phyloP scores from a whole-genome alignment of 2,888 invertebrate genomes.

The Nudaria mundana region DNA sequence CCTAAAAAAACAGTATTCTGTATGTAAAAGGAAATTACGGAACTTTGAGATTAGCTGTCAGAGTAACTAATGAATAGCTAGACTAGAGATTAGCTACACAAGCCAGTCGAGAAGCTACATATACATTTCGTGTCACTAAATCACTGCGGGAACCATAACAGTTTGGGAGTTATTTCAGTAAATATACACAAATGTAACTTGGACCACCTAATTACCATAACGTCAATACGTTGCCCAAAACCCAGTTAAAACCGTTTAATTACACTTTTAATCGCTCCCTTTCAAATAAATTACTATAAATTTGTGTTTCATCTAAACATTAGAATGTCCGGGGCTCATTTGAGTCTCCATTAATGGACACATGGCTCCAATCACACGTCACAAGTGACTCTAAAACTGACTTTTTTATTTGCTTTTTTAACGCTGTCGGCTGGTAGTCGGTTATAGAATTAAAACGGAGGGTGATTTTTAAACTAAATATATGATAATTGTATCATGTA shows the following conservation, averaged over 20 bases:
- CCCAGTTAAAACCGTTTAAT: neutral
- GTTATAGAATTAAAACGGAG: constrained; percentile 34
- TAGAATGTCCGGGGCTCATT: constrained; percentile 10
- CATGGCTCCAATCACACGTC: constrained; percentile 38
- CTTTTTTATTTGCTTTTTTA: constrained; percentile 40
- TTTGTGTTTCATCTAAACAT: constrained; percentile 3
- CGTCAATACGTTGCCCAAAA: no score
- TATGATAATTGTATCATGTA: constrained; percentile 25
- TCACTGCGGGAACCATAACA: no score
- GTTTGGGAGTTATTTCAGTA: no score
- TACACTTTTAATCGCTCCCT: neutral
- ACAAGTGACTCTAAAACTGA: constrained; percentile 26
- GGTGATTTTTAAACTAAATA: constrained; percentile 23
- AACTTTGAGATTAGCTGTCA: no score
- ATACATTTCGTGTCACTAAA: no score
- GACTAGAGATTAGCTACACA: no score
- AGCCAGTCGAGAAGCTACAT: no score
- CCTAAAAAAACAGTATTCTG: no score
- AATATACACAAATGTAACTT: no score
- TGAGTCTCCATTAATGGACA: constrained; percentile 26
- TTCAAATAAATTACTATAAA: constrained; percentile 14
- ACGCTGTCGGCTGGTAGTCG: constrained; percentile 19
- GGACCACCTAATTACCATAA: no score
- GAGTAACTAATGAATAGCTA: no score
- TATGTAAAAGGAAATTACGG: no score